These are phyloP conservation scores for Spongia lamella DNA, from an alignment of 37 sponge, comb jelly and placozoan species.

Conservation along the genomic window DNA sequence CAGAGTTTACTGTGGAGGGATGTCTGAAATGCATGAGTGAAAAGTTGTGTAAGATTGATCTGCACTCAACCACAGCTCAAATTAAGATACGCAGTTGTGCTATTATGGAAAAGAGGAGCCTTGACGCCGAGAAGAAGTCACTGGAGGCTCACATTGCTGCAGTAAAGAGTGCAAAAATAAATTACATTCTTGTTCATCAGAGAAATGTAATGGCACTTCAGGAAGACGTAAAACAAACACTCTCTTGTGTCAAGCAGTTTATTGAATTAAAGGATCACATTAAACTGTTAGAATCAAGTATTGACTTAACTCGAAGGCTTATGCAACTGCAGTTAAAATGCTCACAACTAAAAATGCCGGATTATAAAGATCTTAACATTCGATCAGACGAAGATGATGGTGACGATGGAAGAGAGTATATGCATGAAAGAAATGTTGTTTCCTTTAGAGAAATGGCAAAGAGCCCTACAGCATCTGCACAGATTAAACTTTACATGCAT, in stretches of 20 bases:
- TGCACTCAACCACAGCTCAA: conserved; percentile 22
- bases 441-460: too few species aligned
- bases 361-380: conserved; percentile 14
- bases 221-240: conserved; percentile 18
- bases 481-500: too few species aligned
- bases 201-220: too few species aligned
- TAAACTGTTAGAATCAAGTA: conserved; percentile 30
- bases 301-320: conserved; percentile 33
- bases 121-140: conserved; percentile 24
- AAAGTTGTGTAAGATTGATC: conserved; percentile 39
- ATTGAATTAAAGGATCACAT: conserved; percentile 47
- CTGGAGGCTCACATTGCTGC: conserved; percentile 47
- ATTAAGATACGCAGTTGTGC: conserved; percentile 31
- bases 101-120: neutral
- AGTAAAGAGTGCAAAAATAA: conserved; percentile 46
- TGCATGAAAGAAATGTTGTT: too few species aligned
- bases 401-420: too few species aligned
- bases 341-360: conserved; percentile 38
- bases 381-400: too few species aligned
- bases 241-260: conserved; percentile 3
- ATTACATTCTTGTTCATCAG: conserved; percentile 49
- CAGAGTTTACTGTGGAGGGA: conserved; percentile 49
- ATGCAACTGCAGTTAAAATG: conserved; percentile 55
- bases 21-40: conserved; percentile 33
- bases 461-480: too few species aligned